These are phyloP conservation scores for Scleropages formosus DNA, from an alignment of 2,797 vertebrate species.

Conservation along the genomic window DNA sequence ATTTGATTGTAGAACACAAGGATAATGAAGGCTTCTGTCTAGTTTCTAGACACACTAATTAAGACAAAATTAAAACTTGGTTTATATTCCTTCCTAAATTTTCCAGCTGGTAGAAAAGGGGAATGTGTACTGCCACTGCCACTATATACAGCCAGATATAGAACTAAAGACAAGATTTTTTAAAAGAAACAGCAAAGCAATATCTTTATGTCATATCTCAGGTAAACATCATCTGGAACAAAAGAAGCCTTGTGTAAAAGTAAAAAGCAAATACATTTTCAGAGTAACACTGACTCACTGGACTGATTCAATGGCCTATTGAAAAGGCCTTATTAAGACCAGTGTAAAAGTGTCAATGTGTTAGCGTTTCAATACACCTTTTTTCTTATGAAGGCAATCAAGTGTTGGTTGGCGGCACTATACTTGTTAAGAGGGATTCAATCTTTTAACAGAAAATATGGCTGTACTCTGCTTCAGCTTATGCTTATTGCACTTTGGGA, in stretches of 20 bases:
- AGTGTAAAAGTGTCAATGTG: not conserved
- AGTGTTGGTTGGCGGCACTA: not conserved
- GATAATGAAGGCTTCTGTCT: too few relatives aligned
- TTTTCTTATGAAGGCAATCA: not conserved
- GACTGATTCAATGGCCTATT: not conserved
- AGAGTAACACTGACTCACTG: not conserved
- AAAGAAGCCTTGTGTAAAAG: not conserved
- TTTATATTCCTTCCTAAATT: too few relatives aligned
- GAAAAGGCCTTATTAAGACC: not conserved
- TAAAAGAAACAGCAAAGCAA: too few relatives aligned
- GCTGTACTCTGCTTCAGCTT: too few relatives aligned
- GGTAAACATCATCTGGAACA: not conserved
- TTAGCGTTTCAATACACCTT: not conserved
- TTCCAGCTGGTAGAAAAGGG: too few relatives aligned
- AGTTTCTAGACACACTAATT: too few relatives aligned
- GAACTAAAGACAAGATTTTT: too few relatives aligned
- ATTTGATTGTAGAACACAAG: too few relatives aligned
- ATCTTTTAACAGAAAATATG: not conserved
- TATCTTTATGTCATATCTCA: not conserved
- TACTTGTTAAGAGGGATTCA: not conserved
- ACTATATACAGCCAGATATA: too few relatives aligned
- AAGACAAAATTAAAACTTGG: too few relatives aligned
- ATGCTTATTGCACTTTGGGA: not conserved
- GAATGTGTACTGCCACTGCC: too few relatives aligned
- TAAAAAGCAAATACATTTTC: not conserved